Percentiles rank a stretch among this genome's conserved stretches.
These are phyloP conservation scores for Odontesthes bonariensis DNA, from an alignment of 2,113 vertebrate genomes.

Conservation along the genomic window DNA sequence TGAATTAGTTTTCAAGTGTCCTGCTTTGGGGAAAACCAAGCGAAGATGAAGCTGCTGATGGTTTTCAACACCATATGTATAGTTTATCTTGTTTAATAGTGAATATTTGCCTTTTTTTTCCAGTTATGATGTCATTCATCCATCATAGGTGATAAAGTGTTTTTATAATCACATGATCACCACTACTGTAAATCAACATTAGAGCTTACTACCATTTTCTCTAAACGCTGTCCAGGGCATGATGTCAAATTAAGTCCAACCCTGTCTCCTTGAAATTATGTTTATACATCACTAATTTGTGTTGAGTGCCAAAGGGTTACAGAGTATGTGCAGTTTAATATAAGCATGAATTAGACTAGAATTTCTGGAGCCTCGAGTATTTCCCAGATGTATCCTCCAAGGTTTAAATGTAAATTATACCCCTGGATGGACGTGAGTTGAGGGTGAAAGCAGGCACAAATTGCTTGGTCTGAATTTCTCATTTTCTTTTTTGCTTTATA, in stretches of 20 bases:
- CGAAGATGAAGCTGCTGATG: neutral
- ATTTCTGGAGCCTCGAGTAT: slow-evolving; percentile 49
- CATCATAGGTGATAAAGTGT: neutral
- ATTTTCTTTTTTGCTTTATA: slow-evolving; percentile 14
- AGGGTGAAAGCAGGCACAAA: slow-evolving; percentile 56
- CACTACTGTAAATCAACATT: slow-evolving; percentile 19
- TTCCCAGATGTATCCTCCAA: slow-evolving; percentile 55
- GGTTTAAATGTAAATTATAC: slow-evolving; percentile 68
- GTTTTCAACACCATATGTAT: slow-evolving; percentile 11
- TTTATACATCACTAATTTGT: slow-evolving; percentile 66
- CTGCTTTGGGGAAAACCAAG: neutral
- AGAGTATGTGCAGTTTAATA: slow-evolving; percentile 39
- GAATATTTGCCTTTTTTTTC: neutral
- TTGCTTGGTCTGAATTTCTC: slow-evolving; percentile 24
- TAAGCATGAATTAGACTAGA: slow-evolving; percentile 57
- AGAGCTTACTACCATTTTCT: slow-evolving; percentile 19
- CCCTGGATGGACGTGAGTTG: slow-evolving; percentile 61
- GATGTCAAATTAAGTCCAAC: slow-evolving; percentile 48
- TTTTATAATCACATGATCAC: neutral
- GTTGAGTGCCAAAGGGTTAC: slow-evolving; percentile 51
- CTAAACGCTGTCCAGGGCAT: slow-evolving; percentile 30
- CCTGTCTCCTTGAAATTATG: slow-evolving; percentile 54
- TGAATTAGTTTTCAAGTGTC: too few species aligned
- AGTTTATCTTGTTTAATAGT: slow-evolving; percentile 6
- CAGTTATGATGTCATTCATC: slow-evolving; percentile 2